Base-by-base conservation (phyloP, 2,113 vertebrate species). In the Thamnaconus septentrionalis region DNA sequence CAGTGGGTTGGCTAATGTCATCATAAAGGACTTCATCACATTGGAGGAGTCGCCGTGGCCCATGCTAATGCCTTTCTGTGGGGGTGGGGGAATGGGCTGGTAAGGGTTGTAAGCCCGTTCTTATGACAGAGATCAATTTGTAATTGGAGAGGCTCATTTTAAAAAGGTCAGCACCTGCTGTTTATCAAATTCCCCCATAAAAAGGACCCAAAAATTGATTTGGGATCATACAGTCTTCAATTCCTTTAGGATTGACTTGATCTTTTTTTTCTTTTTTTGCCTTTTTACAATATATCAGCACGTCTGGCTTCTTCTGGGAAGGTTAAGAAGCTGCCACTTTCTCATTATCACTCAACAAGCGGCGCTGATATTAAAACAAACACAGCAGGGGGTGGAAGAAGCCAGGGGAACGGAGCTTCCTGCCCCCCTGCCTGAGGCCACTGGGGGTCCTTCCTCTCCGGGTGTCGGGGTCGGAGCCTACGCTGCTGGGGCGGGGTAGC, bases 111-210 rank as follows among this genome's bases (percentile, higher is more conserved):
- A 31, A 31, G 31, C 60, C 48, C n/a, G 41, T 66, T 70, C 58
- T 81, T 78, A 84, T 68, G 65, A 69, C 42, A 12, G 56, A 64
- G 71, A 78, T 66, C 59, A 11, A 64, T 59, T 57, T 12, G 18
- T 73, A 65, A 79, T 81, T 60, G 41, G 11, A 46, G 47, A 55
- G 73, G 55, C 77, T 79, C 10, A 53, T 79, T 76, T 75, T 60
- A 61, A 87, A 51, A 88, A 88, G 85, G 85, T 82, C 80, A 85
- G 49, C 60, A 77, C 61, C 67, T 72, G 76, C 10, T 47, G 59
- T 71, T 87, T 73, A 75, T 81, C 60, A 51, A 59, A 66, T 54
- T 64, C 51, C 63, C 54, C 75, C 60, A 79, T 76, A 56, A 80
- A 61, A 66, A 53, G 9, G 48, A n/a, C 41, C 41, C 41, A 68